Base-by-base conservation (phyloP, 2,113 vertebrate species). In the Epinephelus moara region DNA sequence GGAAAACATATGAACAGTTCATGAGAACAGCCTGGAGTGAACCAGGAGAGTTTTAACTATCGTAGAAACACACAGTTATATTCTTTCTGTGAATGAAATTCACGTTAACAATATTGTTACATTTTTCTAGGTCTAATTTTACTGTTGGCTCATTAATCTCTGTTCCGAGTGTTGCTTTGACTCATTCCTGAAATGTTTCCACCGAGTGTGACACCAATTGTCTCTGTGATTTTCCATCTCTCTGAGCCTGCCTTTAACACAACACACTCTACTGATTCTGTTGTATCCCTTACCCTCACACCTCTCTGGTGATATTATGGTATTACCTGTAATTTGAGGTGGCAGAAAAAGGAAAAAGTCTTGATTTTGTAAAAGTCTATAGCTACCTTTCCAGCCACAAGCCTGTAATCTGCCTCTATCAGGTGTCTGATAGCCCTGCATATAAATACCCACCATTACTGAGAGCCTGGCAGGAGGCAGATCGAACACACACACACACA, bases 381-480 rank as follows among this genome's bases (percentile, higher is more conserved):
- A 73, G 80, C 57, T 63, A 70, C 85, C 81, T 83, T 62, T 70
- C 70, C 61, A 76, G 50, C 47, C 74, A 6, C 63, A 68, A 87
- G 53, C 76, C 86, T 90, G 89, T 80, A 92, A 92, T 93, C 81
- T 86, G 57, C 84, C 71, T 74, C 91, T 88, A 92, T 93, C 91
- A 91, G 88, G 81, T 83, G 85, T 87, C 83, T 85, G 85, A 89
- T 73, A 61, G 84, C 83, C 73, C 73, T 53, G 78, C 75, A 79
- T 86, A 91, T 88, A 93, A 93, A 92, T 91, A 92, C 89, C 82
- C 63, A 23, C 83, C 60, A 91, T 92, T 89, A 92, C 84, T 9
- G 63, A 73, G 60, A 80, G 63, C 52, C 55, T 71, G 75, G 70
- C 30, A 74, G 69, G 75, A 75, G 70, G 67, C 42, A 9, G 23